Evolutionary conservation across 2,797 vertebrate species (phyloP).

Genomic region (Remorina albescens): DNA sequence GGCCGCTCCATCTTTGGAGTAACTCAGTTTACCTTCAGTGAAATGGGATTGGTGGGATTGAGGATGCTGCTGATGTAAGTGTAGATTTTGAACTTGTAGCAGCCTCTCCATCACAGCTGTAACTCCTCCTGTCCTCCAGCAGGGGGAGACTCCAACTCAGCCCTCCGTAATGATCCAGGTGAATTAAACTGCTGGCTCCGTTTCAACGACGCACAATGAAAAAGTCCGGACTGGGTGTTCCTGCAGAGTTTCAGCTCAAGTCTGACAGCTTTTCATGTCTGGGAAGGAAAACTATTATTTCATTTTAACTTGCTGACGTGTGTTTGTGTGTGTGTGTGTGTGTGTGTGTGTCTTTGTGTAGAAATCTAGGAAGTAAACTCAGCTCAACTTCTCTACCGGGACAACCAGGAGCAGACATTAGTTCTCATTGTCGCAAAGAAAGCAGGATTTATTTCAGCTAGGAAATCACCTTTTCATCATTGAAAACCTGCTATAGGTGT

Average conservation of each 20-base stretch:
- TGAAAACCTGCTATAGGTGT: too few relatives aligned
- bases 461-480: not conserved
- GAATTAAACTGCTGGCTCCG: constrained; percentile 44
- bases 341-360: constrained; percentile 14
- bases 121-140: not conserved
- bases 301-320: constrained; percentile 24
- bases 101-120: too few relatives aligned
- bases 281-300: not conserved
- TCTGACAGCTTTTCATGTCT: not conserved
- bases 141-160: not conserved
- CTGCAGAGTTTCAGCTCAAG: not conserved
- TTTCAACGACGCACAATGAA: too few relatives aligned
- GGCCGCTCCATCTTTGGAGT: too few relatives aligned
- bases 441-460: not conserved
- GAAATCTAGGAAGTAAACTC: constrained; percentile 77
- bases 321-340: not conserved
- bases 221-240: too few relatives aligned
- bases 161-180: not conserved
- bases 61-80: too few relatives aligned
- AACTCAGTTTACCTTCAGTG: too few relatives aligned
- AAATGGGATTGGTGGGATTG: too few relatives aligned
- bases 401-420: constrained; percentile 32
- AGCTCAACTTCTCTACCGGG: constrained; percentile 31
- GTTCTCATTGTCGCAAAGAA: constrained; percentile 6
- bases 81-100: too few relatives aligned